Conservation (phyloP, 2,797 vertebrate genomes). For the Spinus olivaceus region DNA sequence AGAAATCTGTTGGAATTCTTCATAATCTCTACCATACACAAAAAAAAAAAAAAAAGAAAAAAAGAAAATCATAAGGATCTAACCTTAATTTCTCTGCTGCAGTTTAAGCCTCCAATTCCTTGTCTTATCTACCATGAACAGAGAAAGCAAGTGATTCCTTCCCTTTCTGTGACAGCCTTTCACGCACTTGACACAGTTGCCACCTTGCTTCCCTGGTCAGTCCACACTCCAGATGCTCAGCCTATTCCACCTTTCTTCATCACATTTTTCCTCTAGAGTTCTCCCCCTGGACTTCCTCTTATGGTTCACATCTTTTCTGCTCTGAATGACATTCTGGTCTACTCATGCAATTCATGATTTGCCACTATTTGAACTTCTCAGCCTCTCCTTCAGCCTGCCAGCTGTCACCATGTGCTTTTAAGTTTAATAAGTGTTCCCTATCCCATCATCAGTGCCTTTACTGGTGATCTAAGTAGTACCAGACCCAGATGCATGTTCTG, state of each 20-base stretch:
- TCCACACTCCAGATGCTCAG: background rate
- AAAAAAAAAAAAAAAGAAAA: background rate
- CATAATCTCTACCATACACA: background rate
- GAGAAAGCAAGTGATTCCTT: background rate
- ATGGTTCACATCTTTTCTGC: background rate
- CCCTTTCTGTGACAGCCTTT: background rate
- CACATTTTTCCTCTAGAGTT: background rate
- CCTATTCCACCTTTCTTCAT: background rate
- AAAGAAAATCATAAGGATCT: background rate
- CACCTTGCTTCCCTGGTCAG: background rate
- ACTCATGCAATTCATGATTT: background rate
- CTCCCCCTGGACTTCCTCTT: background rate
- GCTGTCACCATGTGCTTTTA: background rate
- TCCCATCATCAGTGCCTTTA: background rate
- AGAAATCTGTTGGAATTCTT: background rate
- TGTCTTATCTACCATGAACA: background rate
- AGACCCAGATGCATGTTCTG: background rate
- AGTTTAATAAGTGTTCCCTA: background rate
- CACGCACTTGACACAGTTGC: background rate
- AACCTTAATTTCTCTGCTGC: background rate
- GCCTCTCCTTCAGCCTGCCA: background rate
- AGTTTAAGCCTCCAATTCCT: background rate
- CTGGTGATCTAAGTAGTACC: background rate
- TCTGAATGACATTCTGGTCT: background rate
- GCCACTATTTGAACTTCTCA: background rate